phyloP scores from a whole-genome alignment of 2,797 vertebrate species.

The Pipistrellus pygmaeus region DNA sequence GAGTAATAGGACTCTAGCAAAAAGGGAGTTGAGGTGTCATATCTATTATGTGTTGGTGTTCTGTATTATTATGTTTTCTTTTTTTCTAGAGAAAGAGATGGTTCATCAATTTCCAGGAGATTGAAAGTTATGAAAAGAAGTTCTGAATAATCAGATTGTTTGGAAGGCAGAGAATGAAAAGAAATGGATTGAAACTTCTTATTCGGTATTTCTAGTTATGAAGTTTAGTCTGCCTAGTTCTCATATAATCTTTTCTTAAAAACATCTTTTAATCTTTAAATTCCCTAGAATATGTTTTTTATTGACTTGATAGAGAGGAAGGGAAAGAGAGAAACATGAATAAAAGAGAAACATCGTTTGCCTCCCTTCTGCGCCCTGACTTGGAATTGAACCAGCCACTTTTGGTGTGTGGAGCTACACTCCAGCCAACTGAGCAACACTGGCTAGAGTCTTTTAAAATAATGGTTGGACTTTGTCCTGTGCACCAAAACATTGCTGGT shows the following conservation, averaged over 20 bases:
- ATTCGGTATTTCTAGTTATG: not conserved
- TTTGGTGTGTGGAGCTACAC: not conserved
- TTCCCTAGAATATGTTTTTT: not conserved
- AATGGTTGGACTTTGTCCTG: not conserved
- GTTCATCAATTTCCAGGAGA: not conserved
- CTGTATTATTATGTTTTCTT: not conserved
- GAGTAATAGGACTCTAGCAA: not conserved
- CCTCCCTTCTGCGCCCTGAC: not conserved
- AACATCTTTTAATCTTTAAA: not conserved
- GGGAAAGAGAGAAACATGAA: too few relatives aligned
- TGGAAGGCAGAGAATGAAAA: not conserved
- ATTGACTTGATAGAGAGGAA: not conserved
- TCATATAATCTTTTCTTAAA: not conserved
- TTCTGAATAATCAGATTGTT: constrained; percentile 20
- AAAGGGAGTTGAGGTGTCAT: not conserved
- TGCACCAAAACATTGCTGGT: not conserved
- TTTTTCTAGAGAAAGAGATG: constrained; percentile 20
- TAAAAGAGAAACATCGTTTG: not conserved
- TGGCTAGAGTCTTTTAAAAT: not conserved
- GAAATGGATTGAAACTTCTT: not conserved
- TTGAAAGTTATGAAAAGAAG: constrained; percentile 16
- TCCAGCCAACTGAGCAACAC: not conserved
- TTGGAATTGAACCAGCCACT: not conserved
- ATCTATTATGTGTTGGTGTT: not conserved
- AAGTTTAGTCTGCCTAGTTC: not conserved